Evolutionary conservation across 2,888 invertebrate genomes (phyloP).

Genomic region (Lysandra bellargus): DNA sequence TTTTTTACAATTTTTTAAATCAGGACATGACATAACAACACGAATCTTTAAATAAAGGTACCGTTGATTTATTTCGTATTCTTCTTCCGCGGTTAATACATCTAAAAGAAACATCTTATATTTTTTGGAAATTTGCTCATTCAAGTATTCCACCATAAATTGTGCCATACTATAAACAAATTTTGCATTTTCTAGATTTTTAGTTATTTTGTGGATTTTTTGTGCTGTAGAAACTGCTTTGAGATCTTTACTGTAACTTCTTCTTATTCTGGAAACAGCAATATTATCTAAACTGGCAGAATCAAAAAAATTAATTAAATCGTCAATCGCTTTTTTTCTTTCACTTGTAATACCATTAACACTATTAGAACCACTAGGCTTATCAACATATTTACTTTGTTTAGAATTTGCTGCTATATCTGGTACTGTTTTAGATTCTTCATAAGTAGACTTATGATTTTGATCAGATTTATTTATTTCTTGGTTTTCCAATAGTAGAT

Average conservation of each 20-base stretch:
- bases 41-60: conserved; percentile 61
- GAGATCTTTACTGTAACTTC: conserved; percentile 60
- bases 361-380: conserved; percentile 47
- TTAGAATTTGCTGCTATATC: conserved; percentile 43
- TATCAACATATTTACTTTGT: conserved; percentile 38
- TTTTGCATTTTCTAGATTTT: conserved; percentile 56
- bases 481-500: conserved; percentile 36
- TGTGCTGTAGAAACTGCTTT: conserved; percentile 53
- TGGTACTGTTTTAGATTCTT: conserved; percentile 44
- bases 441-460: conserved; percentile 44
- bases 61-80: conserved; percentile 54
- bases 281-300: conserved; percentile 54
- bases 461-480: conserved; percentile 38
- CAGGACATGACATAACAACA: conserved; percentile 57
- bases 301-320: conserved; percentile 66
- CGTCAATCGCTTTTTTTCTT: conserved; percentile 69
- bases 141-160: conserved; percentile 59
- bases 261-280: conserved; percentile 49
- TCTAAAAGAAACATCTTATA: conserved; percentile 56
- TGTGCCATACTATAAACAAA: conserved; percentile 56
- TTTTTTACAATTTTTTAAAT: conserved; percentile 52
- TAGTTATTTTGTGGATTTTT: conserved; percentile 56
- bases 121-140: conserved; percentile 57
- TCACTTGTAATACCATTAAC: conserved; percentile 52
- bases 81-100: conserved; percentile 61